Base-by-base conservation (phyloP, 2,888 invertebrate genomes). In the Ariolimax columbianus region DNA sequence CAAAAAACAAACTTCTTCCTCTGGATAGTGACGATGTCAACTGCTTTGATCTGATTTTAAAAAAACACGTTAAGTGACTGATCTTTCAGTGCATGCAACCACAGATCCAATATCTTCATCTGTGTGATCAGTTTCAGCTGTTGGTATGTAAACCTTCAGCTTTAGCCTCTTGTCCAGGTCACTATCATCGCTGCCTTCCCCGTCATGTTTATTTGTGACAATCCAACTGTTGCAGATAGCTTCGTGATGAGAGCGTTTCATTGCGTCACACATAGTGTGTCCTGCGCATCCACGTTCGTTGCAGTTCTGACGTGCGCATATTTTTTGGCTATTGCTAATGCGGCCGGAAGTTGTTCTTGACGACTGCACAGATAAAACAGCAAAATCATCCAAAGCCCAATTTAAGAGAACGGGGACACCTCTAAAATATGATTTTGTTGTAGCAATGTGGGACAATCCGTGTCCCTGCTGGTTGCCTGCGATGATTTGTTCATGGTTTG, bases 111-210 rank as follows among this genome's bases (percentile, higher is more conserved):
- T 30, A 36, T 86, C 88, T 2, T 87, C 87, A 3, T 87, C 87
- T 19, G 19, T 59, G 3, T 77, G 23, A 9, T 87, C 87, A 9
- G 77, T 36, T 26, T 75, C 84, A 19, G 86, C 85, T 30, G 77
- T 84, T n/a, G 88, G 88, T 38, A 88, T 43, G 51, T 85, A 86
- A 30, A 88, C 84, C 36, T 84, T 77, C 14, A 88, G 85, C 47
- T 51, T 38, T 23, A 88, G 75, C 72, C 75, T 87, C 77, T 80
- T 83, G 68, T 38, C 51, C 11, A 43, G 38, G 19, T 85, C 55
- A 26, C 63, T 47, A 2, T 55, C 55, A 14, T 77, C 77, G 2
- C 38, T 66, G 6, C 36, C 40, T 33, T 30, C n/a, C 19, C 47
- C 79, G 38, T 66, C 26, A 43, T 81, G 73, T n/a, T 73, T 26